Evolutionary conservation across 2,797 vertebrate genomes (phyloP).

Genomic region (Enteromius thamalakanensis): DNA sequence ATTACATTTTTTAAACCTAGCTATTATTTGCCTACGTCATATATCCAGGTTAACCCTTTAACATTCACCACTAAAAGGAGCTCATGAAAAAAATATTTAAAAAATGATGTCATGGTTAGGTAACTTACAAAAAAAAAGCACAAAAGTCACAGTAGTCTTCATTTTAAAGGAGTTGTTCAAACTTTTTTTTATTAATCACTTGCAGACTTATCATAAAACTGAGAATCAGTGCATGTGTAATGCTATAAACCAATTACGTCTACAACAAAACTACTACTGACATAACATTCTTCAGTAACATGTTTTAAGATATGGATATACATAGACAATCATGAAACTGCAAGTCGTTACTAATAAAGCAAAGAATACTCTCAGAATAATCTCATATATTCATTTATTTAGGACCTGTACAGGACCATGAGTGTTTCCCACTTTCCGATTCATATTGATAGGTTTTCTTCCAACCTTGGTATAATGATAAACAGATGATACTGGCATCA

Average conservation of each 20-base stretch:
- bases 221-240: not conserved
- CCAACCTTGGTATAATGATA: not conserved
- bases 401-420: not conserved
- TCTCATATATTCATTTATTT: not conserved
- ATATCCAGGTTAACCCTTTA: no score
- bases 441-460: not conserved
- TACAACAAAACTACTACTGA: not conserved
- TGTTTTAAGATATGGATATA: not conserved
- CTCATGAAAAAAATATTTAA: no score
- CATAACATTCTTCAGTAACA: not conserved
- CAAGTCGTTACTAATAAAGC: not conserved
- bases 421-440: not conserved
- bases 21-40: not conserved
- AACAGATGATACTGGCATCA: not conserved
- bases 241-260: not conserved
- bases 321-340: not conserved
- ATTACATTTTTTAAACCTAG: not conserved
- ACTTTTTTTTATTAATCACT: constrained; percentile 30
- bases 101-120: not conserved
- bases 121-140: not conserved
- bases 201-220: constrained; percentile 20
- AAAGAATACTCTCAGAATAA: constrained; percentile 14
- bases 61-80: no score
- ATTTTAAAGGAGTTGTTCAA: not conserved
- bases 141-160: not conserved